These are phyloP conservation scores for Gallinago media DNA, from an alignment of 2,113 vertebrate species.

Conservation along the genomic window DNA sequence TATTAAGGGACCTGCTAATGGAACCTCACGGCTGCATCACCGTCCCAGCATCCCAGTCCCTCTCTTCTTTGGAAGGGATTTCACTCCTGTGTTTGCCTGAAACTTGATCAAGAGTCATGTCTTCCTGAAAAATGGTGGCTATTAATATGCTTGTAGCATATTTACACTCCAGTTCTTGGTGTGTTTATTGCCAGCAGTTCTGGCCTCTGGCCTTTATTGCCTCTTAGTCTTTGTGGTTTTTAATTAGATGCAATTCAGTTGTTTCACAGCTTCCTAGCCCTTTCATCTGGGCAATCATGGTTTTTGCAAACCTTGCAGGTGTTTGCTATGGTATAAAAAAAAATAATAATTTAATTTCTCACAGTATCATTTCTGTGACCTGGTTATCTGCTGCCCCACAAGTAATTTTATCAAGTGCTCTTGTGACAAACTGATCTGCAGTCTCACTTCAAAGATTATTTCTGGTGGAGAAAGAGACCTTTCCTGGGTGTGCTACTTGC, in stretches of 20 bases:
- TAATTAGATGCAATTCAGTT: conserved; percentile 21
- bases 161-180: neutral
- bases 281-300: neutral
- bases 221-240: neutral
- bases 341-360: neutral
- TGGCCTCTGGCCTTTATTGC: neutral
- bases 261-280: neutral
- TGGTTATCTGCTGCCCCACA: neutral
- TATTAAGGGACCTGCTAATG: neutral
- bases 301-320: neutral
- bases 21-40: neutral
- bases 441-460: neutral
- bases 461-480: neutral
- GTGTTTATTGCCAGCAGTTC: neutral
- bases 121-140: neutral
- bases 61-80: neutral
- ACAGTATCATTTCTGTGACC: neutral
- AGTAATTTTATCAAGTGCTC: neutral
- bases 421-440: neutral
- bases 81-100: neutral
- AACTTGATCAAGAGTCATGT: neutral
- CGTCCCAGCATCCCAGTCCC: neutral
- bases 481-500: neutral
- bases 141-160: accelerated
- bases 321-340: neutral